Conservation (phyloP, 2,888 invertebrate genomes). For the Ariolimax columbianus region DNA sequence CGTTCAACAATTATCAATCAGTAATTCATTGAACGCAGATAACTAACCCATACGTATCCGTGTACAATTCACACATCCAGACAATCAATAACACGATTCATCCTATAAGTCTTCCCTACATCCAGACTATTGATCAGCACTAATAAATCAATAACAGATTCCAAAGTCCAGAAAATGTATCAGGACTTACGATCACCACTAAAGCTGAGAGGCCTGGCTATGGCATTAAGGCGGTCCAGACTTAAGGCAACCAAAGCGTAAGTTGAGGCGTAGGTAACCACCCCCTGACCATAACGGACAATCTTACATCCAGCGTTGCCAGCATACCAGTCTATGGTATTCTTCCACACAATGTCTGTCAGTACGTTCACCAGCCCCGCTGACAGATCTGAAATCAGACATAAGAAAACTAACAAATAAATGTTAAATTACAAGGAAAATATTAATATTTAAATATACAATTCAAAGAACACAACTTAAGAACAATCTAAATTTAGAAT, state of each 20-base stretch:
- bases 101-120: too few relatives aligned
- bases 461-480: too few relatives aligned
- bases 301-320: slow-evolving; percentile 73
- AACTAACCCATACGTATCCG: too few relatives aligned
- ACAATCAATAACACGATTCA: too few relatives aligned
- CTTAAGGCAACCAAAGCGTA: slow-evolving; percentile 76
- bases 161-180: neutral
- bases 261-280: slow-evolving; percentile 74
- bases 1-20: too few relatives aligned
- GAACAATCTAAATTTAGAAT: too few relatives aligned
- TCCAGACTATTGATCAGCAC: too few relatives aligned
- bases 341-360: slow-evolving; percentile 74
- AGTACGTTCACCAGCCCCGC: slow-evolving; percentile 73
- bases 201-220: slow-evolving; percentile 74
- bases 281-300: slow-evolving; percentile 69
- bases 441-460: too few relatives aligned
- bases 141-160: too few relatives aligned
- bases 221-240: slow-evolving; percentile 75
- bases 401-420: neutral
- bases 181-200: slow-evolving; percentile 62
- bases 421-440: too few relatives aligned
- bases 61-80: too few relatives aligned
- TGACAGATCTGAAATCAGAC: slow-evolving; percentile 67
- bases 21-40: too few relatives aligned
- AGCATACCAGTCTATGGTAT: slow-evolving; percentile 73